phyloP scores from a whole-genome alignment of 1,140 invertebrate genomes.

The Pectinophora gossypiella region DNA sequence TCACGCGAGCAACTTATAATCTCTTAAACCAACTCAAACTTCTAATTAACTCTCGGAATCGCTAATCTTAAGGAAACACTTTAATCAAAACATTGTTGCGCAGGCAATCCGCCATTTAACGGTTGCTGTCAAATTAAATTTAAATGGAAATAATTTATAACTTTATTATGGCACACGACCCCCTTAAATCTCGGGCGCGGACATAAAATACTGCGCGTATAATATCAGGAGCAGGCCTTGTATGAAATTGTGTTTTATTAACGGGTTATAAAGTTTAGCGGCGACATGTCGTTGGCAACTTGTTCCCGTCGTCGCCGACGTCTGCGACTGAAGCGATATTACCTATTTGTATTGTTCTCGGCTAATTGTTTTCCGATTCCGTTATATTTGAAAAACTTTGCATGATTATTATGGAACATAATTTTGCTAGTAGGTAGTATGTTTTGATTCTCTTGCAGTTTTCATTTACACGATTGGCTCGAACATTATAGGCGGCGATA shows the following conservation, averaged over 20 bases:
- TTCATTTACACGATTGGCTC: too few relatives aligned
- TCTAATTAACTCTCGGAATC: conserved; percentile 13
- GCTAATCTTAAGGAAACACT: conserved; percentile 30
- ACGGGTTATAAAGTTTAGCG: conserved; percentile 66
- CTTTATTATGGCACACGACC: conserved; percentile 66
- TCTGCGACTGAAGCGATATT: conserved; percentile 3
- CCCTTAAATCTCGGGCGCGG: conserved; percentile 53
- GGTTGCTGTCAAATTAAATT: conserved; percentile 69
- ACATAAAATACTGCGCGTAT: conserved; percentile 62
- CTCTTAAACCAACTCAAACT: conserved; percentile 1
- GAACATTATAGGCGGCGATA: too few relatives aligned
- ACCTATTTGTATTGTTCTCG: conserved; percentile 54
- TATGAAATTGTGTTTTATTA: conserved; percentile 73
- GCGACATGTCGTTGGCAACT: conserved; percentile 66
- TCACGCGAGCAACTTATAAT: not conserved
- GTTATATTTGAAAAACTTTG: not conserved
- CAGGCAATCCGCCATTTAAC: conserved; percentile 52
- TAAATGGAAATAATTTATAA: conserved; percentile 70
- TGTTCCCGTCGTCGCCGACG: conserved; percentile 44
- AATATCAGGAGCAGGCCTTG: conserved; percentile 47
- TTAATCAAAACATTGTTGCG: conserved; percentile 58
- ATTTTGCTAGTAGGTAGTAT: too few relatives aligned
- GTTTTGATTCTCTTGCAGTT: too few relatives aligned
- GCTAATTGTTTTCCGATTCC: conserved; percentile 41
- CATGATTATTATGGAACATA: too few relatives aligned